phyloP scores from a whole-genome alignment of 2,113 vertebrate species.

The Lasiurus borealis region DNA sequence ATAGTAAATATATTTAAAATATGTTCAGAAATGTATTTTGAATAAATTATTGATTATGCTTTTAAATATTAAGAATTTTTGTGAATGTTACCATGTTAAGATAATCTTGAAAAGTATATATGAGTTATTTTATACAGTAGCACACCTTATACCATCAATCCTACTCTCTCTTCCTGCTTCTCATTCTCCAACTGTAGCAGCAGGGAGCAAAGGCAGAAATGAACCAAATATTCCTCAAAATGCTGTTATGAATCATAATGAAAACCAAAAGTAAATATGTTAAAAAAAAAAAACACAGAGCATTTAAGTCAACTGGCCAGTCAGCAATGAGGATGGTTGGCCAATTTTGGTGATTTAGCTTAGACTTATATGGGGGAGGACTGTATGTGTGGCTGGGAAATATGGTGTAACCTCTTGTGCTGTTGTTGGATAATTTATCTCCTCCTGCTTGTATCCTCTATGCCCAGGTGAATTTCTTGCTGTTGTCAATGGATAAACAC shows the following conservation, averaged over 20 bases:
- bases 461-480: neutral
- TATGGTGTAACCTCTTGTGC: neutral
- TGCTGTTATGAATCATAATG: neutral
- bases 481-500: neutral
- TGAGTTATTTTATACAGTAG: neutral
- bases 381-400: neutral
- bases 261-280: neutral
- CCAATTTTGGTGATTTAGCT: neutral
- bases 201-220: neutral
- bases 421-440: neutral
- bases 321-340: neutral
- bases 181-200: neutral
- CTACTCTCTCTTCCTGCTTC: neutral
- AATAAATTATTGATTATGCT: neutral
- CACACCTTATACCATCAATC: neutral
- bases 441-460: neutral
- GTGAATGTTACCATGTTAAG: neutral
- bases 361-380: neutral
- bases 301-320: neutral
- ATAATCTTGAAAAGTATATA: constrained; percentile 12
- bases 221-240: constrained; percentile 2
- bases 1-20: constrained; percentile 36
- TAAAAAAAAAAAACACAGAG: neutral
- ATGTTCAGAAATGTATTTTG: constrained; percentile 27
- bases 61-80: constrained; percentile 42